These are phyloP conservation scores for Tetanocera ferruginea DNA, from an alignment of 2,888 invertebrate genomes.

Conservation along the genomic window DNA sequence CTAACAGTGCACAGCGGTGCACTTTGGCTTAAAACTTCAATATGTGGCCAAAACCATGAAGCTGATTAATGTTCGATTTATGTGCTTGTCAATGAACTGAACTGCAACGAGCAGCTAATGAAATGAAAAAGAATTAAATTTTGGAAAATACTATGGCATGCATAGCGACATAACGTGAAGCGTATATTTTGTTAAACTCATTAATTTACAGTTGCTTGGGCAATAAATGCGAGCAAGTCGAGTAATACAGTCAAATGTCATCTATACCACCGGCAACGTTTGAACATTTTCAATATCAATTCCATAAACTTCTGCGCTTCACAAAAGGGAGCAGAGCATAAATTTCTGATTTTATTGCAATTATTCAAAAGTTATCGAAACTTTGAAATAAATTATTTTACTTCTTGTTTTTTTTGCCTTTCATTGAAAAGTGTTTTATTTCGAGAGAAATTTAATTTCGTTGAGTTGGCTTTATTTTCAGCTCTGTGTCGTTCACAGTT, in stretches of 20 bases:
- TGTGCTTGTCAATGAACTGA: background rate
- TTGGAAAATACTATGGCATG: background rate
- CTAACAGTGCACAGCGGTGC: background rate
- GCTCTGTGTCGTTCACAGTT: background rate
- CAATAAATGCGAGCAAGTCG: no score
- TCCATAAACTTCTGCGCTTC: no score
- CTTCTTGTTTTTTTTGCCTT: no score
- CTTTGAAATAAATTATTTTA: no score
- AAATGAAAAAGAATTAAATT: background rate
- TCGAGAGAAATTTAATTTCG: background rate
- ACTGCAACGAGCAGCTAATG: background rate
- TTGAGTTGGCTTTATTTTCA: slow-evolving; percentile 7
- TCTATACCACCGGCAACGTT: no score
- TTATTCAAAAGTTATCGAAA: no score
- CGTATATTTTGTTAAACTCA: background rate
- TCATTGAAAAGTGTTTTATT: background rate
- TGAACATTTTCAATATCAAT: no score
- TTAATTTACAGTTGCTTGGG: no score
- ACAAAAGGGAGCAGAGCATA: no score
- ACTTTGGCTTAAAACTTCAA: background rate
- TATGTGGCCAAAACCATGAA: background rate
- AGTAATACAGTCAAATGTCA: no score
- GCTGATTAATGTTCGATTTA: background rate
- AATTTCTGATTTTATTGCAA: no score
- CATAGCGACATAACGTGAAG: background rate